Base-by-base conservation (phyloP, 1,140 invertebrate genomes). In the Xylocopa sonorina region DNA sequence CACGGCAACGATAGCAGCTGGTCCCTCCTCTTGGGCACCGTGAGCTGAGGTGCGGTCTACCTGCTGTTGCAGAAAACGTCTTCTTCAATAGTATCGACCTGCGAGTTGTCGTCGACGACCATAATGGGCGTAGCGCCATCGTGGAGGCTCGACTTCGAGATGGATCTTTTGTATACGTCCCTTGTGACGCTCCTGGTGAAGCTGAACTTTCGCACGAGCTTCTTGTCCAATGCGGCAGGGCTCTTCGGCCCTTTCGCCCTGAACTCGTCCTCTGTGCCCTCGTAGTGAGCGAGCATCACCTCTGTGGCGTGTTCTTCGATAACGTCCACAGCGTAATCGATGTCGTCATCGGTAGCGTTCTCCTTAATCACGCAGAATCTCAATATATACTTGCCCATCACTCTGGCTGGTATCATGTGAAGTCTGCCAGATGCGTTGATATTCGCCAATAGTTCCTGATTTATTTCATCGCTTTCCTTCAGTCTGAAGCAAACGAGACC, bases 391-490 rank as follows among this genome's bases (percentile, higher is more conserved):
- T 96, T 95, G 34, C 95, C 95, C 91, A 95, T 96, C 0, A 98
- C 94, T 43, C 95, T 94, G 0, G 97, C 96, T 1, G 97, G 97
- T 43, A 98, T 97, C 97, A 99, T 97, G 90, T 98, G 97, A 29
- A 99, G 93, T 87, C 96, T 96, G 5, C 97, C 97, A 0, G 97
- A 97, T 16, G 96, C 96, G 90, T 99, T 99, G 63, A 99, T 97
- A 57, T 95, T 95, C 0, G 96, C 96, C 48, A 99, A 88, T 2
- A 99, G 91, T 69, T 96, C 95, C 89, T 97, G 95, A 88, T 98
- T 98, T 2, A 97, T 89, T 63, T 94, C 93, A 88, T 99, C 97
- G 14, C 93, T 94, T 10, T 95, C 96, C 89, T 90, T 92, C 73
- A 97, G 87, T 67, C 96, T 93, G 86, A 96, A 96, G 85, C 95